Evolutionary conservation across 2,888 invertebrate genomes (phyloP), one percentile per base, ranked within the genome.

Genomic region (Dicyrtomina minuta): DNA sequence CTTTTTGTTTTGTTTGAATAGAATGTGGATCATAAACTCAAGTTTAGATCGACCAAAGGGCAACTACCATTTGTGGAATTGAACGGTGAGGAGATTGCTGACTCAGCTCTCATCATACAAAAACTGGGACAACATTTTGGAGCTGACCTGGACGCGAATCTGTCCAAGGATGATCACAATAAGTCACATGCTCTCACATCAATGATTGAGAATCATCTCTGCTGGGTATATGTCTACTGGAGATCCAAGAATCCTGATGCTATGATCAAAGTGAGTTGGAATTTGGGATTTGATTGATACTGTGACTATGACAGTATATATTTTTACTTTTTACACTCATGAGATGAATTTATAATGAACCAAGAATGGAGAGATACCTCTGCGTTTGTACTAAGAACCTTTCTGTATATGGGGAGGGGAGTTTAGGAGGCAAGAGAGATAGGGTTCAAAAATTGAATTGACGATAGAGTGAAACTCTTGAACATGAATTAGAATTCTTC

Each of bases 1-100:
- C 49, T 24, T 13, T 43, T 41, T 62, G 24, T 62, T n/a, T 26
- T 59, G 12, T 17, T 24, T 20, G 24, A 46, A 13, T 87, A 95
- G 94, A 95, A 95, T 85, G 92, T 95, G 77, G 93, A 94, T 82
- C 94, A 95, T 84, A 93, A 93, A 85, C 88, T 93, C 85, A 92
- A 93, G 82, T 92, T 90, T 86, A 90, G 92, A 79, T 95, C 94
- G 79, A 92, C 92, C 86, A 96, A 96, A 82, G 95, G 95, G 58
- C 93, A 92, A 82, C 85, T 96, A 79, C 97, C 96, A 43, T 97
- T 96, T 84, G 87, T 97, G 78, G 95, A 96, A 83, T 82, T 96
- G 73, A 96, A 97, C 82, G 96, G 96, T 53, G 92, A 93, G 81
- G 94, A 96, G 84, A 89, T 95, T 77, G 90, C 94, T 59, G 96